Percentiles rank a stretch among this genome's conserved stretches.
These are phyloP conservation scores for Drosophila mayaguana DNA, from an alignment of 2,888 invertebrate species.

Conservation along the genomic window DNA sequence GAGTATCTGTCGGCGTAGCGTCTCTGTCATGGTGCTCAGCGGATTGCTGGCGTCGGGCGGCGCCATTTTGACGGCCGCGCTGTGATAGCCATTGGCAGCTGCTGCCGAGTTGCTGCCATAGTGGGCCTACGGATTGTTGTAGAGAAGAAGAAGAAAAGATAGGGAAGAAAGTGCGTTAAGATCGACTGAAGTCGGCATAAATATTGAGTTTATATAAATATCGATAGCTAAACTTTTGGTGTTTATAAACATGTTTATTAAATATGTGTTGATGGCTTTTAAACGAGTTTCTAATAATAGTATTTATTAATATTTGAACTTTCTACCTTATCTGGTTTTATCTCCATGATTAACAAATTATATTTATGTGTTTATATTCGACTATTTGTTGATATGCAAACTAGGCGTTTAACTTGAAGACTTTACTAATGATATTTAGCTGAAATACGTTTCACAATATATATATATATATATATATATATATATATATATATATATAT, in stretches of 20 bases:
- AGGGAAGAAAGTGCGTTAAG: constrained; percentile 15
- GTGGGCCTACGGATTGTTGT: constrained; percentile 43
- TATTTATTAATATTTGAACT: constrained; percentile 1
- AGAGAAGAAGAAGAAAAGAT: not conserved
- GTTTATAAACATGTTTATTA: not conserved
- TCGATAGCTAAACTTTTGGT: not conserved
- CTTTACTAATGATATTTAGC: not conserved
- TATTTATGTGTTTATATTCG: not conserved
- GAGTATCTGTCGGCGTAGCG: constrained; percentile 82
- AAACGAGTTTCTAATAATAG: not conserved
- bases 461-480: not conserved
- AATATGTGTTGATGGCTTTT: not conserved
- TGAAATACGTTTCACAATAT: not conserved
- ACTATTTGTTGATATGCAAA: not conserved
- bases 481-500: not conserved
- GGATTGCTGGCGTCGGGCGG: constrained; percentile 81
- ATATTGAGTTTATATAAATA: not conserved
- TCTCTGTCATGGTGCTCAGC: constrained; percentile 83
- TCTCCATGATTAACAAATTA: not conserved
- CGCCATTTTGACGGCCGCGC: constrained; percentile 72
- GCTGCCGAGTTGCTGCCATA: constrained; percentile 73
- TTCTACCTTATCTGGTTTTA: constrained; percentile 6
- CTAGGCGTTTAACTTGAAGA: not conserved
- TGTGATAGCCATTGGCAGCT: constrained; percentile 82
- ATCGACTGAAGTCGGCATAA: not conserved